Evolutionary conservation across 2,888 invertebrate species (phyloP), one percentile per base, ranked within the genome.

Genomic region (Helobdella robusta): DNA sequence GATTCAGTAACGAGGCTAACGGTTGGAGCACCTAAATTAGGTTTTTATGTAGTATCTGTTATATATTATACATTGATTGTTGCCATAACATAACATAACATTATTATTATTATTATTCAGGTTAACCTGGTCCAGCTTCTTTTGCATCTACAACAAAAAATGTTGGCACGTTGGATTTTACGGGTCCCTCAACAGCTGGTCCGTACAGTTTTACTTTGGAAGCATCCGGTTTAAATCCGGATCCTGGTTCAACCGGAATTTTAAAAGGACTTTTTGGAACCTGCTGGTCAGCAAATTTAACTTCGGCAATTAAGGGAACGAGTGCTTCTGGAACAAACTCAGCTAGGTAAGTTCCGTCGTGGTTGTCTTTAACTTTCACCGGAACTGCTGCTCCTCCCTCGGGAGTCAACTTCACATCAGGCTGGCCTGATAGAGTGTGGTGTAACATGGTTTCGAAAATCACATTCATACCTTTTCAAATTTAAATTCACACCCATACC

Each of bases 201-300:
- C 66, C 66, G 59, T 63, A 66, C 30, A 66, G 59, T 36, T 64
- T 66, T 6, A 66, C 66, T 50, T 59, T 63, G 34, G 52, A 84
- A 1, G 89, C 86, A 80, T 90, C 89, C 75, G 66, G 56, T 23
- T 32, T 23, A 11, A 32, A 23, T 18, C 36, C 54, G 20, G 44
- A 23, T 6, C 46, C 8, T 5, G 54, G 58, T 20, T 36, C 35
- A 1, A 59, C 40, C n/a, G 40, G 6, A 0, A 89, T 89, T 60
- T 85, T 83, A 77, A 89, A 88, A 0, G 90, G 89, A 61, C 87
- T 87, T 46, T 88, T 87, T 5, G 89, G 88, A 59, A 91, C 85
- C 0, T 88, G 87, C 64, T 87, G 83, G 71, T 89, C 88, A 75
- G 89, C 89, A 76, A 89, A 90, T 64, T 86, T 83, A 36, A 89